Evolutionary conservation across 1,140 invertebrate genomes (phyloP).

Genomic region (Drosophila pectinifera): DNA sequence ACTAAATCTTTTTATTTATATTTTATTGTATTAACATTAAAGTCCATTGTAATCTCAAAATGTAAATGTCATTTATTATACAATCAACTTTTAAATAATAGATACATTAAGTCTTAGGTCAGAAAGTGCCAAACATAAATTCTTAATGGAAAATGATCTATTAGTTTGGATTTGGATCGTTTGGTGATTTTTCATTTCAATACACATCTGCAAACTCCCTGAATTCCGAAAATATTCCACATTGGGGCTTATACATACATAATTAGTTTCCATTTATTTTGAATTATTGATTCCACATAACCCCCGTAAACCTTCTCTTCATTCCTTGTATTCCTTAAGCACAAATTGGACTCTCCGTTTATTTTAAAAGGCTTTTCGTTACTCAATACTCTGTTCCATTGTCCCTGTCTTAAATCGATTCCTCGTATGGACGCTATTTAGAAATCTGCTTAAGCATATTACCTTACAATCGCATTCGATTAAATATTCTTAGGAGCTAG

Average conservation of each 20-base stretch:
- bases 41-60: not conserved
- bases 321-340: constrained; percentile 10
- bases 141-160: not conserved
- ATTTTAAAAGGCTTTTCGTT: constrained; percentile 64
- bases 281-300: no score
- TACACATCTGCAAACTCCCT: not conserved
- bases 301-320: not conserved
- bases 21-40: no score
- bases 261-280: no score
- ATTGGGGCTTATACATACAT: not conserved
- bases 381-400: constrained; percentile 32
- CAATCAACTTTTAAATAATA: not conserved
- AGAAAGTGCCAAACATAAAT: not conserved
- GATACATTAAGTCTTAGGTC: not conserved
- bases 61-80: constrained; percentile 6
- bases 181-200: not conserved
- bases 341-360: constrained; percentile 36
- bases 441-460: constrained; percentile 27
- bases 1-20: no score
- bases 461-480: constrained; percentile 26
- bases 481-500: constrained; percentile 54
- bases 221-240: not conserved
- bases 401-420: constrained; percentile 26
- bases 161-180: constrained; percentile 3
- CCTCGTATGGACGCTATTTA: constrained; percentile 30